Percentiles rank a stretch among this genome's conserved stretches.
Conservation (phyloP, 2,888 invertebrate genomes). For the Rotaria magnacalcarata region DNA sequence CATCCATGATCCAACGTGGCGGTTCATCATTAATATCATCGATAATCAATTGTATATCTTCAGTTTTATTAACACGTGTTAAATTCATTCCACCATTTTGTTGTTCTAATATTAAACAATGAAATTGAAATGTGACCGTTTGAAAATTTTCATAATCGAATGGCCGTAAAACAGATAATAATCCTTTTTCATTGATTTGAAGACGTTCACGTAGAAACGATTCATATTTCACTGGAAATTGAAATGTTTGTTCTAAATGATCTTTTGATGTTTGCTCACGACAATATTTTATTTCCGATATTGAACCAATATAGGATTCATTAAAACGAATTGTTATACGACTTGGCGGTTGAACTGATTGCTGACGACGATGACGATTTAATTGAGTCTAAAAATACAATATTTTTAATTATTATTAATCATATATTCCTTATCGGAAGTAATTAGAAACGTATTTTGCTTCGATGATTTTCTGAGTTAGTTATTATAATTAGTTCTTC, state of each 20-base stretch:
- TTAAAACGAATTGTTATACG: conserved; percentile 11
- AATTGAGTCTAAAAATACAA: not conserved
- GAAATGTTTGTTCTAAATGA: conserved; percentile 20
- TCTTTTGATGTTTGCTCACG: conserved; percentile 19
- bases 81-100: conserved; percentile 4
- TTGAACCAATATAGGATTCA: not conserved
- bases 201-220: not conserved
- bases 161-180: not conserved
- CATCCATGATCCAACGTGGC: conserved; percentile 45
- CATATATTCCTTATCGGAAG: no score
- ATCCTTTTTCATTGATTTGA: not conserved
- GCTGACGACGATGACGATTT: conserved; percentile 26
- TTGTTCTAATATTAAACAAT: conserved; percentile 24
- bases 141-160: conserved; percentile 24
- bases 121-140: conserved; percentile 19
- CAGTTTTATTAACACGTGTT: conserved; percentile 33
- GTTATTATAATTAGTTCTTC: no score
- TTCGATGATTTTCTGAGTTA: no score
- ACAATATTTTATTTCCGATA: conserved; percentile 6
- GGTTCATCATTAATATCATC: conserved; percentile 45
- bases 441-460: no score
- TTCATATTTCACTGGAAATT: conserved; percentile 12
- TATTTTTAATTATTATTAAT: not conserved
- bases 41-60: not conserved
- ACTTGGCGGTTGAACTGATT: not conserved